Conservation (phyloP, 2,113 vertebrate species). For the Peucedramus taeniatus region DNA sequence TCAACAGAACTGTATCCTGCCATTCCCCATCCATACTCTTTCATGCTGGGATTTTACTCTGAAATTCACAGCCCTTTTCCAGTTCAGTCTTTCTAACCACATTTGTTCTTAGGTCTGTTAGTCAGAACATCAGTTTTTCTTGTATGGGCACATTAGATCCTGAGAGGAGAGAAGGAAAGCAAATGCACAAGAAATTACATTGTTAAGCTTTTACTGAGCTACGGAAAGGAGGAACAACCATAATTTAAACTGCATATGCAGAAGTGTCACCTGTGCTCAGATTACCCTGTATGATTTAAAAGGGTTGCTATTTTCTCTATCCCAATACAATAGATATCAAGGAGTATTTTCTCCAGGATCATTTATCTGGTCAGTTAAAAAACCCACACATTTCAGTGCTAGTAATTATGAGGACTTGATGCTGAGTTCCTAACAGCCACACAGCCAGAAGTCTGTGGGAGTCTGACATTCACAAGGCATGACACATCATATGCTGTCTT, state of each 20-base stretch:
- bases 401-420: neutral
- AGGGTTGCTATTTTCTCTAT: neutral
- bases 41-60: neutral
- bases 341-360: neutral
- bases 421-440: conserved; percentile 8
- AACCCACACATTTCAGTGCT: neutral
- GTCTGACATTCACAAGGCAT: conserved; percentile 17
- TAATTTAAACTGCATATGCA: neutral
- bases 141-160: neutral
- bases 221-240: fast-evolving
- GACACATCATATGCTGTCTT: neutral
- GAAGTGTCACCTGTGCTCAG: neutral
- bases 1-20: neutral
- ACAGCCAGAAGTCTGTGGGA: conserved; percentile 26
- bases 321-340: neutral
- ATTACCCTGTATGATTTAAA: neutral
- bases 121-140: neutral
- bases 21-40: neutral
- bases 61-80: neutral
- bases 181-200: neutral
- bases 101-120: neutral
- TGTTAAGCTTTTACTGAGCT: neutral
- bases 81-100: neutral
- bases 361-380: conserved; percentile 25
- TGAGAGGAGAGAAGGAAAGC: neutral